Percentiles rank a stretch among this genome's conserved stretches.
These are phyloP conservation scores for Archaeoteleia sp. DNA, from an alignment of 2,888 invertebrate genomes.

Conservation along the genomic window DNA sequence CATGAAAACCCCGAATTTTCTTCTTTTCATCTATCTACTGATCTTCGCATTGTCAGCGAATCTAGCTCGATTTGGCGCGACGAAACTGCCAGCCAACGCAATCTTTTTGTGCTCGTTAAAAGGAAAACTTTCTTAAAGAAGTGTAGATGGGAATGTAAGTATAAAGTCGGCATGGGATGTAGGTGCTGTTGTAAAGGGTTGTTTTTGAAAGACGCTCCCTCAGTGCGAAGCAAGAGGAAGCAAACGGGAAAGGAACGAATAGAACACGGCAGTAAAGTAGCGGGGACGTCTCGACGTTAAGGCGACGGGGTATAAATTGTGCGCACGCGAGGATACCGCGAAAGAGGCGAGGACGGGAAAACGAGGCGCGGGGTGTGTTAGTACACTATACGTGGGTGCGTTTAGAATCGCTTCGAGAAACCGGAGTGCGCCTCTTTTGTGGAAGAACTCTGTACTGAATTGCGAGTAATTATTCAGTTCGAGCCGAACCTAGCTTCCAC, in stretches of 20 bases:
- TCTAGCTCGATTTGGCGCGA: constrained; percentile 38
- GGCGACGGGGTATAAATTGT: constrained; percentile 46
- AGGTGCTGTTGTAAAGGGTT: constrained; percentile 27
- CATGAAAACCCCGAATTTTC: constrained; percentile 20
- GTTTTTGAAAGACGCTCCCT: constrained; percentile 37
- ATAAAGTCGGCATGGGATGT: constrained; percentile 29
- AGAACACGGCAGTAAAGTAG: constrained; percentile 34
- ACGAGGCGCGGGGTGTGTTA: constrained; percentile 7
- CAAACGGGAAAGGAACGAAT: constrained; percentile 34
- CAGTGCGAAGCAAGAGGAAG: constrained; percentile 36
- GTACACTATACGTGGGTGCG: constrained; percentile 32
- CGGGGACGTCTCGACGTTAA: constrained; percentile 42
- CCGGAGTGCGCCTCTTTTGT: constrained; percentile 37
- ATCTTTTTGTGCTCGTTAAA: constrained; percentile 46
- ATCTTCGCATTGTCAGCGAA: constrained; percentile 38
- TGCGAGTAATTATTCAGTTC: constrained; percentile 49
- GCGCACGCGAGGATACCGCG: constrained; percentile 43
- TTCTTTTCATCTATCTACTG: constrained; percentile 28
- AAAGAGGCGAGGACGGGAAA: constrained; percentile 31
- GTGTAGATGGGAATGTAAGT: constrained; percentile 35
- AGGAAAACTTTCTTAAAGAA: constrained; percentile 32
- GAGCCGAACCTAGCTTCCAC: constrained; percentile 35
- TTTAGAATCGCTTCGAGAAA: constrained; percentile 39
- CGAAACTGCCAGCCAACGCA: constrained; percentile 20
- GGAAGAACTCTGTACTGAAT: constrained; percentile 43